Percentiles rank a stretch among this genome's conserved stretches.
These are phyloP conservation scores for Hydrotaea diabolus DNA, from an alignment of 2,888 invertebrate genomes.

Conservation along the genomic window DNA sequence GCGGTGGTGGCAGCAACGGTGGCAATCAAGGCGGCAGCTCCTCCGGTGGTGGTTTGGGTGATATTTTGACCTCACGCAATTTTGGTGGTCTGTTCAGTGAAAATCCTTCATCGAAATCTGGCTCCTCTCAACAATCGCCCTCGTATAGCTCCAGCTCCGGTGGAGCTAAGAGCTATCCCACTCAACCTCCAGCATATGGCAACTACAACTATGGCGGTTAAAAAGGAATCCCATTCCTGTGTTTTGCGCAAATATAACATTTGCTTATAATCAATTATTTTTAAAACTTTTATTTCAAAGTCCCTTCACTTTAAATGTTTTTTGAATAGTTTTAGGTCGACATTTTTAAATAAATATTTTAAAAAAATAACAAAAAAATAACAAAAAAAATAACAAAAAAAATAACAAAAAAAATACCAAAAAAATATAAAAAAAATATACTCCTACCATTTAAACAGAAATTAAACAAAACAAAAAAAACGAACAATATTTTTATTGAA, in stretches of 20 bases:
- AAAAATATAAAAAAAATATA: slow-evolving; percentile 36
- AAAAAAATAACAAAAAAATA: slow-evolving; percentile 27
- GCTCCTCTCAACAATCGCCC: slow-evolving; percentile 65
- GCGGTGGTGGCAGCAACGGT: slow-evolving; percentile 68
- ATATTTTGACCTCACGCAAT: slow-evolving; percentile 77
- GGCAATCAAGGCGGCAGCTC: slow-evolving; percentile 60
- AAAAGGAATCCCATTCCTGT: neutral
- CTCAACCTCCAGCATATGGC: slow-evolving; percentile 75
- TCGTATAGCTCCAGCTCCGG: slow-evolving; percentile 67
- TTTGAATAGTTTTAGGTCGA: slow-evolving; percentile 50
- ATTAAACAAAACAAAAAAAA: slow-evolving; percentile 1
- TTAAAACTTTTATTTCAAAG: neutral
- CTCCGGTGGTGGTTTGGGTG: slow-evolving; percentile 73
- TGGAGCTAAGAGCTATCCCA: slow-evolving; percentile 77
- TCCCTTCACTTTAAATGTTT: neutral
- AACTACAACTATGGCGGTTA: slow-evolving; percentile 70
- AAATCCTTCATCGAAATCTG: slow-evolving; percentile 74
- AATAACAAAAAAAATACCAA: slow-evolving; percentile 31
- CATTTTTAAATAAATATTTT: slow-evolving; percentile 39
- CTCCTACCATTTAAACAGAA: slow-evolving; percentile 20
- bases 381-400: slow-evolving; percentile 21
- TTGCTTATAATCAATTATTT: neutral
- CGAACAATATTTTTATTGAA: slow-evolving; percentile 44
- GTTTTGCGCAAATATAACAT: neutral
- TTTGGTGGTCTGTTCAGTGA: slow-evolving; percentile 80